Evolutionary conservation across 2,888 invertebrate species (phyloP).

Genomic region (Eupeodes latifasciatus): DNA sequence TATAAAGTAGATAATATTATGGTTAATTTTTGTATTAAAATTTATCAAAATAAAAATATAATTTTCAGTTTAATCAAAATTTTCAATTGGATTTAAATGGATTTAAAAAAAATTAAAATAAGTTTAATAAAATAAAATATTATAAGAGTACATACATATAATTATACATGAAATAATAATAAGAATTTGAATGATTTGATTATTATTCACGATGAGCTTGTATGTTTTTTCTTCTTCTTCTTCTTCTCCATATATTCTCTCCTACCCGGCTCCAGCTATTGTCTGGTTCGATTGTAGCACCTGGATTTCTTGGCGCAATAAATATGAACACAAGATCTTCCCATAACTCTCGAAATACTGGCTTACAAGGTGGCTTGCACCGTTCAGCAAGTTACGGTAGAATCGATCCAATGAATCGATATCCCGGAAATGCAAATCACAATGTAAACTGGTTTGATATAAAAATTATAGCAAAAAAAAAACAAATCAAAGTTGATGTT

Average conservation of each 20-base stretch:
- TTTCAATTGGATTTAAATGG: not conserved
- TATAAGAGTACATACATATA: conserved; percentile 75
- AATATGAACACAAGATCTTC: conserved; percentile 82
- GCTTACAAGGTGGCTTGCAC: conserved; percentile 77
- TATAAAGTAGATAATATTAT: not conserved
- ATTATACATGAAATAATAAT: conserved; percentile 61
- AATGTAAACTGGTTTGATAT: conserved; percentile 77
- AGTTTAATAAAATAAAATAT: conserved; percentile 24
- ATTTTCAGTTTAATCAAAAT: conserved; percentile 9
- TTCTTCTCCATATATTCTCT: not conserved
- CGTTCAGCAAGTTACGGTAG: conserved; percentile 70
- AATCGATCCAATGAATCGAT: conserved; percentile 72
- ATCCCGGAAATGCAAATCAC: conserved; percentile 75
- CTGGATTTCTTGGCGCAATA: conserved; percentile 82
- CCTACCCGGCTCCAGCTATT: conserved; percentile 79
- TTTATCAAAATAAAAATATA: not conserved
- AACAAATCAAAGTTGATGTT: conserved; percentile 63
- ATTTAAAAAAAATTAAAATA: not conserved
- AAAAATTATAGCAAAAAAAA: conserved; percentile 46
- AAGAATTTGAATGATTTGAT: not conserved
- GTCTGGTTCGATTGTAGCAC: conserved; percentile 83
- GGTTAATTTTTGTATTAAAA: not conserved
- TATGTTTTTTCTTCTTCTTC: conserved; percentile 76
- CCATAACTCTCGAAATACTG: conserved; percentile 79
- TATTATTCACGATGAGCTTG: conserved; percentile 67